Conservation (phyloP, 2,797 vertebrate genomes). For the Podarcis siculus region DNA sequence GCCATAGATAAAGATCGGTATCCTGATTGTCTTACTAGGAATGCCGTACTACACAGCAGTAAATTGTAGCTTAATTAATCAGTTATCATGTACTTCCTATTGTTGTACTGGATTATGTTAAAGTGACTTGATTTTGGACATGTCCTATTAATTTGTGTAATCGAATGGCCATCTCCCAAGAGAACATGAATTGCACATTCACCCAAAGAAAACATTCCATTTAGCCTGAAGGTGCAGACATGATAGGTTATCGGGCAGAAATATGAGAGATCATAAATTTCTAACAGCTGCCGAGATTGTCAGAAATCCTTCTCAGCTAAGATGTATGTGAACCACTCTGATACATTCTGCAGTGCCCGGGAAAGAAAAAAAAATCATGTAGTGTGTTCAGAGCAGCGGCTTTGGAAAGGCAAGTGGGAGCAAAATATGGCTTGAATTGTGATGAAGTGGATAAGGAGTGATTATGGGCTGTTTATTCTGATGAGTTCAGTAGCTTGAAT, state of each 20-base stretch:
- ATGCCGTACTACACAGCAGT: background rate
- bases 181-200: background rate
- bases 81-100: background rate
- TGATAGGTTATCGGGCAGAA: background rate
- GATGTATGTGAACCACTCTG: slow-evolving; percentile 14
- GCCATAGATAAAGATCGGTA: background rate
- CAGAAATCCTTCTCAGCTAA: slow-evolving; percentile 36
- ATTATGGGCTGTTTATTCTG: slow-evolving; percentile 62
- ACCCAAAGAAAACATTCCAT: background rate
- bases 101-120: background rate
- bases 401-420: slow-evolving; percentile 45
- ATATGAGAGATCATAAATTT: slow-evolving; percentile 24
- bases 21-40: background rate
- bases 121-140: background rate
- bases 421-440: slow-evolving; percentile 55
- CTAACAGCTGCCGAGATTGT: slow-evolving; percentile 2
- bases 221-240: background rate
- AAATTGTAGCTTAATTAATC: slow-evolving; percentile 7
- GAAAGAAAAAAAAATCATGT: slow-evolving; percentile 1
- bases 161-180: background rate
- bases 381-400: slow-evolving; percentile 15
- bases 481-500: slow-evolving; percentile 66
- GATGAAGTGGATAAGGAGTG: slow-evolving; percentile 62
- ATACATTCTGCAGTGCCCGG: background rate
- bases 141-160: background rate